These are phyloP conservation scores for Idaea biselata DNA, from an alignment of 2,888 invertebrate species.

Conservation along the genomic window DNA sequence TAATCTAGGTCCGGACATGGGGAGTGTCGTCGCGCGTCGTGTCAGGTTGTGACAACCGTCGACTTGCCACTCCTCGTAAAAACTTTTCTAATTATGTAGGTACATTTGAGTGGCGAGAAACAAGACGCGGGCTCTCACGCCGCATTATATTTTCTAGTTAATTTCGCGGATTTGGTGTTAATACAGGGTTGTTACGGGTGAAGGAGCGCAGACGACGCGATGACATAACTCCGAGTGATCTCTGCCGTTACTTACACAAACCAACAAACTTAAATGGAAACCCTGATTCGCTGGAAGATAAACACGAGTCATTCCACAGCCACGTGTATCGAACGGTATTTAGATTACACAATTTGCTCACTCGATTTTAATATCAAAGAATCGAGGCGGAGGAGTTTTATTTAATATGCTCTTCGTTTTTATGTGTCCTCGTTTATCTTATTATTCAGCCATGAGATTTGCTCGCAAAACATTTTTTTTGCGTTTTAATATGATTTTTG, in stretches of 20 bases:
- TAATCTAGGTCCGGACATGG: conserved; percentile 68
- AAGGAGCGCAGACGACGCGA: conserved; percentile 31
- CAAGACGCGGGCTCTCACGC: conserved; percentile 51
- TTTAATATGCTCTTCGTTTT: conserved; percentile 14
- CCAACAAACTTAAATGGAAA: conserved; percentile 60
- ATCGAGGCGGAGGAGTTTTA: conserved; percentile 8
- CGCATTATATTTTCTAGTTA: conserved; percentile 73
- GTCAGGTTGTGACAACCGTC: conserved; percentile 66
- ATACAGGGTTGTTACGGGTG: conserved; percentile 34
- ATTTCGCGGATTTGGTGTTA: conserved; percentile 66
- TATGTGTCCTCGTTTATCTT: conserved; percentile 13
- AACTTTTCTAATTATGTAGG: conserved; percentile 78
- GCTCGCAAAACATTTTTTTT: neutral
- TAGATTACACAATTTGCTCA: conserved; percentile 30
- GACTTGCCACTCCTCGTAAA: conserved; percentile 71
- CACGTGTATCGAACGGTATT: conserved; percentile 34
- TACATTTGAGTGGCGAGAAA: conserved; percentile 71
- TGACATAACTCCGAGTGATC: conserved; percentile 45
- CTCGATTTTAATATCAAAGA: conserved; percentile 23
- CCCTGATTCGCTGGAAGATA: conserved; percentile 48
- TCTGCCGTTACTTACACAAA: conserved; percentile 45
- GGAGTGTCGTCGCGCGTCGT: conserved; percentile 39
- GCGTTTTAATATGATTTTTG: conserved; percentile 1
- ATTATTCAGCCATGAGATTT: conserved; percentile 14
- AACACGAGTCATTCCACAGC: conserved; percentile 36